phyloP scores from a whole-genome alignment of 1,140 invertebrate genomes.

The Drosophila sp. region DNA sequence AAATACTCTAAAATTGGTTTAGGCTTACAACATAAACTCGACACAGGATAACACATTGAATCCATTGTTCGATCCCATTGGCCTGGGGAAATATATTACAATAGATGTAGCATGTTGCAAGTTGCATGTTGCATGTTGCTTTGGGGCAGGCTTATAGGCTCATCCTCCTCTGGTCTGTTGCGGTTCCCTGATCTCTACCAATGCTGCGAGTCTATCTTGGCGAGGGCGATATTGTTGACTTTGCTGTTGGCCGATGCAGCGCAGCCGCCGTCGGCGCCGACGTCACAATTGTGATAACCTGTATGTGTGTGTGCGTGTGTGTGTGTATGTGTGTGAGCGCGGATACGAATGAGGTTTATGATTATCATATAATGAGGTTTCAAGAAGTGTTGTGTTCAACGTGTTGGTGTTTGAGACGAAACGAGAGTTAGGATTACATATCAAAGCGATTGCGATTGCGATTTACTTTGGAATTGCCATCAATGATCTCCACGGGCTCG shows the following conservation, averaged over 20 bases:
- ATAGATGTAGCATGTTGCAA: conserved; percentile 41
- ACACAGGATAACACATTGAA: conserved; percentile 6
- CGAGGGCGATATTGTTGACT: conserved; percentile 75
- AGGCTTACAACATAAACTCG: conserved; percentile 37
- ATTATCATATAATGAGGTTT: conserved; percentile 2
- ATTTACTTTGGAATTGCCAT: conserved; percentile 86
- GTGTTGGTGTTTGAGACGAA: conserved; percentile 31
- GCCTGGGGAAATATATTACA: conserved; percentile 66
- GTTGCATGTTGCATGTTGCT: neutral
- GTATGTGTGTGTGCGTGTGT: conserved; percentile 23
- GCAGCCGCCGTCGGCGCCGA: conserved; percentile 57
- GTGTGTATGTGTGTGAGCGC: conserved; percentile 14
- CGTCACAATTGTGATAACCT: conserved; percentile 84
- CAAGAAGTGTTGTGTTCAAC: too few relatives aligned
- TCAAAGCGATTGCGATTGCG: conserved; percentile 48
- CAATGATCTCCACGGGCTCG: conserved; percentile 85
- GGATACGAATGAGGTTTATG: conserved; percentile 15
- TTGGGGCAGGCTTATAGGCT: neutral
- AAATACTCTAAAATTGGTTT: conserved; percentile 69
- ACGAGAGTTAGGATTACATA: conserved; percentile 56
- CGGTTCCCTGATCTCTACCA: neutral
- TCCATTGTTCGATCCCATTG: conserved; percentile 15
- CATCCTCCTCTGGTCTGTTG: conserved; percentile 8
- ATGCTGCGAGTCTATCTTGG: conserved; percentile 68
- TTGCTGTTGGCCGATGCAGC: conserved; percentile 52